Conservation (phyloP, 2,888 invertebrate genomes). For the Epistrophella euchroma region DNA sequence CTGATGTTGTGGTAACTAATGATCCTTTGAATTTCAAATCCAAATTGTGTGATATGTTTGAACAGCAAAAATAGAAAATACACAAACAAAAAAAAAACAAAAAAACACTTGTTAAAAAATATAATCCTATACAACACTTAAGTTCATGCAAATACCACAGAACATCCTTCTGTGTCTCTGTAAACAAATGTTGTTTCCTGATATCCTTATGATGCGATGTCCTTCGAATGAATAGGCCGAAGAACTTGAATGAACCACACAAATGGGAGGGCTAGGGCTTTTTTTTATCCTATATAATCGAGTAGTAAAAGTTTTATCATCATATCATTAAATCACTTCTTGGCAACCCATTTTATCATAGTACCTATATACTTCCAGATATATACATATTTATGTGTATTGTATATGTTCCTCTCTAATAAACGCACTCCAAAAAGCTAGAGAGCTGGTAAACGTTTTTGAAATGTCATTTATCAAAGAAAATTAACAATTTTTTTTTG, state of each 20-base stretch:
- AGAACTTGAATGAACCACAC: constrained; percentile 25
- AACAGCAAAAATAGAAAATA: constrained; percentile 19
- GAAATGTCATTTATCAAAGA: constrained; percentile 18
- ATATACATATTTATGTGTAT: not conserved
- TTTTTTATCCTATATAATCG: constrained; percentile 4
- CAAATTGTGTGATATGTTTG: constrained; percentile 54
- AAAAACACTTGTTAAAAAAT: constrained; percentile 25
- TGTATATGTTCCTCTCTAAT: not conserved
- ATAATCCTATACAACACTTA: constrained; percentile 30
- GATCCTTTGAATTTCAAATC: constrained; percentile 66
- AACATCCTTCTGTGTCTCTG: not conserved
- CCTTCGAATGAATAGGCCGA: constrained; percentile 46
- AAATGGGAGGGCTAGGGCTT: not conserved
- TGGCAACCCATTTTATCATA: constrained; percentile 40
- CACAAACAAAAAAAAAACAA: constrained; percentile 1
- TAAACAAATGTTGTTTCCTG: constrained; percentile 13
- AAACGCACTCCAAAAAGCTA: not conserved
- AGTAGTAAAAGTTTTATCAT: constrained; percentile 61
- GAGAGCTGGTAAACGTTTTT: constrained; percentile 12
- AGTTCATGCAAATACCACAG: constrained; percentile 40
- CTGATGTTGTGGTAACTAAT: constrained; percentile 58
- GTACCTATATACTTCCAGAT: not conserved
- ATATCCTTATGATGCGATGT: constrained; percentile 26
- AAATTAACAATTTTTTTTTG: constrained; percentile 13
- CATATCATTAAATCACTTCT: constrained; percentile 64